These are phyloP conservation scores for Phalacrocorax pelagicus DNA, from an alignment of 2,113 vertebrate species.

Conservation along the genomic window DNA sequence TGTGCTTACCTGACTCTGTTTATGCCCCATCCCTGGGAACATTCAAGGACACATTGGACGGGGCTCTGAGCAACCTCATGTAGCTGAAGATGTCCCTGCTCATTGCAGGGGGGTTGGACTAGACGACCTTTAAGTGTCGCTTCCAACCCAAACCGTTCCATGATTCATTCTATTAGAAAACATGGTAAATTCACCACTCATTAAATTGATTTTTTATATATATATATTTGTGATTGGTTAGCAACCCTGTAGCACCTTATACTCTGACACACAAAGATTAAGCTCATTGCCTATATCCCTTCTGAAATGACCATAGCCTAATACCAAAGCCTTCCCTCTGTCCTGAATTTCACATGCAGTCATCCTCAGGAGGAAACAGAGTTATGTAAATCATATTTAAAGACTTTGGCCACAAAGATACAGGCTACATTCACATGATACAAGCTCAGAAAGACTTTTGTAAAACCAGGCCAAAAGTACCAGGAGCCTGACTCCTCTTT, in stretches of 20 bases:
- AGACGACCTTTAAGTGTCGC: not conserved
- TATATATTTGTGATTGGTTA: not conserved
- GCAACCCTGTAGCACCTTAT: not conserved
- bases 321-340: not conserved
- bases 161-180: not conserved
- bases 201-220: not conserved
- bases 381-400: not conserved
- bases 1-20: not conserved
- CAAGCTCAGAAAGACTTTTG: not conserved
- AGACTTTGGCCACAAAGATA: not conserved
- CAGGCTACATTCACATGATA: not conserved
- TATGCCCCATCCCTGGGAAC: not conserved
- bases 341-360: not conserved
- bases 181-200: not conserved
- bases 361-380: not conserved
- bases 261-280: not conserved
- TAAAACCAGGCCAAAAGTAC: not conserved
- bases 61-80: not conserved
- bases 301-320: not conserved
- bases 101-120: accelerated
- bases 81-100: not conserved
- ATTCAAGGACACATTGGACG: not conserved
- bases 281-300: not conserved
- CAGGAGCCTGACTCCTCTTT: not conserved
- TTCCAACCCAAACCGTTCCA: not conserved